These are phyloP conservation scores for Otolemur garnettii DNA, from an alignment of 2,113 vertebrate species.

Conservation along the genomic window DNA sequence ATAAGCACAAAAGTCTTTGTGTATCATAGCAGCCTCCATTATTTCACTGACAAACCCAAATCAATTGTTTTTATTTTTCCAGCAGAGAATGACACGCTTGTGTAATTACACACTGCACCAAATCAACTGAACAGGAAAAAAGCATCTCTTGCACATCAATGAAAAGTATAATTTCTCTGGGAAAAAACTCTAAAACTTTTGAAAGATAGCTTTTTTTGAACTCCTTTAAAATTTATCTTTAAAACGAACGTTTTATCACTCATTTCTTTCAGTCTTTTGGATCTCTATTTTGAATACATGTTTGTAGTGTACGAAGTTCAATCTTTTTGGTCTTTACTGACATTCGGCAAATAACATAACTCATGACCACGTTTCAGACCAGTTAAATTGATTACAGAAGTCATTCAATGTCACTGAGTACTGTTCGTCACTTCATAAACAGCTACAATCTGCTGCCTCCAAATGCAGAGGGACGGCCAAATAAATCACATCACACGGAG, in stretches of 20 bases:
- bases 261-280: constrained; percentile 13
- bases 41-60: constrained; percentile 50
- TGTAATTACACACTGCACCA: background rate
- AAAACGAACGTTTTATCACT: constrained; percentile 20
- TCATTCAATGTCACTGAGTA: constrained; percentile 94
- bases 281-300: background rate
- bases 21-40: background rate
- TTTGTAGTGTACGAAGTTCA: constrained; percentile 69
- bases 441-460: constrained; percentile 89
- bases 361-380: constrained; percentile 89
- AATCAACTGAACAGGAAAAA: constrained; percentile 66
- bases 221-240: background rate
- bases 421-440: constrained; percentile 92
- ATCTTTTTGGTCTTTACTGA: constrained; percentile 83
- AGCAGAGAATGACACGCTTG: background rate
- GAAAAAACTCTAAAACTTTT: background rate
- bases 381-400: constrained; percentile 95
- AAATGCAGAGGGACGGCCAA: constrained; percentile 91
- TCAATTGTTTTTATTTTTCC: constrained; percentile 45
- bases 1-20: background rate
- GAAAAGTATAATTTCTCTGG: constrained; percentile 46
- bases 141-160: background rate
- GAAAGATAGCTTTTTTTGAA: constrained; percentile 61
- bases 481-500: constrained; percentile 95
- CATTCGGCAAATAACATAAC: constrained; percentile 87